Conservation (phyloP, 2,797 vertebrate species). For the Leptodactylus fallax region DNA sequence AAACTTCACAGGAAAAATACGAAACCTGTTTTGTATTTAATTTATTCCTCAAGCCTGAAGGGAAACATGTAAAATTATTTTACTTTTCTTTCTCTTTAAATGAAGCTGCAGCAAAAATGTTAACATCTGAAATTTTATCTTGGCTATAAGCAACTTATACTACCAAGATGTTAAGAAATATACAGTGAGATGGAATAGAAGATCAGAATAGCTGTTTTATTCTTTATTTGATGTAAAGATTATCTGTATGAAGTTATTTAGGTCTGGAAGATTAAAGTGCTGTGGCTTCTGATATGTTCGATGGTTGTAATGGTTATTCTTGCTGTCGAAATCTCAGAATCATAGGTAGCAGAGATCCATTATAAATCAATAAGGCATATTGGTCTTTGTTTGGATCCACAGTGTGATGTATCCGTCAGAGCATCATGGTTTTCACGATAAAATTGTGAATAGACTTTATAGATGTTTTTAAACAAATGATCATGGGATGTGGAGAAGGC, state of each 20-base stretch:
- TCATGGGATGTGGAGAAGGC: too few species aligned
- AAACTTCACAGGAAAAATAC: conserved; percentile 33
- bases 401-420: not conserved
- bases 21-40: conserved; percentile 38
- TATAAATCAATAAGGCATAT: too few species aligned
- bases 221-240: not conserved
- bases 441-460: too few species aligned
- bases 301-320: not conserved
- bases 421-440: not conserved
- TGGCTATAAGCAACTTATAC: not conserved
- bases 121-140: not conserved
- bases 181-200: not conserved
- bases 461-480: too few species aligned
- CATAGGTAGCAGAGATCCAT: not conserved
- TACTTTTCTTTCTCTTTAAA: conserved; percentile 11
- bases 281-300: too few species aligned
- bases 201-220: not conserved
- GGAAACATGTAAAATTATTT: conserved; percentile 20
- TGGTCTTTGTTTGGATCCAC: not conserved
- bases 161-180: not conserved
- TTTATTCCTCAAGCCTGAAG: conserved; percentile 42
- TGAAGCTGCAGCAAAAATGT: conserved; percentile 25
- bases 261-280: not conserved
- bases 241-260: not conserved
- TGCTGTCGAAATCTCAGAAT: not conserved